phyloP scores from a whole-genome alignment of 2,888 invertebrate genomes.

The Lingula anatina region DNA sequence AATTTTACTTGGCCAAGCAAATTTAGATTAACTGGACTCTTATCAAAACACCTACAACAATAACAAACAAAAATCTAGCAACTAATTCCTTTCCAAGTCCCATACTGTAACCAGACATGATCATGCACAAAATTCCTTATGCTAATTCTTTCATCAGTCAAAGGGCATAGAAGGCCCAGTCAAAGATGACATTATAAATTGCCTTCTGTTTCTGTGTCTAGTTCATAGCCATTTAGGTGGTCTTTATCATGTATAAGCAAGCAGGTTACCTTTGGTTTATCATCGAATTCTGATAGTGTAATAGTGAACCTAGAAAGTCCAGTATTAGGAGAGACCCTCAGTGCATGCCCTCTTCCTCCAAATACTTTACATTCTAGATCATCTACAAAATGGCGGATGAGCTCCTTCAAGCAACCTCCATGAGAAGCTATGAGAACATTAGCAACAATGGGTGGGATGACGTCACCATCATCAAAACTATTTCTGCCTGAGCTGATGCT shows the following conservation, averaged over 20 bases:
- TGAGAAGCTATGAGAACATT: conserved; percentile 49
- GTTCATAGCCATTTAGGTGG: conserved; percentile 31
- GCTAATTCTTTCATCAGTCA: too few species aligned
- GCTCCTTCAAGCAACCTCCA: conserved; percentile 47
- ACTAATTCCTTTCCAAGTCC: too few species aligned
- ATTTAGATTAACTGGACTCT: too few species aligned
- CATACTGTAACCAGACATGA: too few species aligned
- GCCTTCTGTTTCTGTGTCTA: too few species aligned
- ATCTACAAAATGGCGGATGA: conserved; percentile 43
- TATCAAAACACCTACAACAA: too few species aligned
- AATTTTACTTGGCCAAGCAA: too few species aligned
- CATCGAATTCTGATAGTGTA: conserved; percentile 22
- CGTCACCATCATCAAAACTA: conserved; percentile 36
- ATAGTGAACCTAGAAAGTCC: conserved; percentile 48
- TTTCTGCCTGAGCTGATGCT: conserved; percentile 43
- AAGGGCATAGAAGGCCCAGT: too few species aligned
- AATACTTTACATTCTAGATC: conserved; percentile 34
- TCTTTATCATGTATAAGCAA: conserved; percentile 45
- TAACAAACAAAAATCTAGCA: too few species aligned
- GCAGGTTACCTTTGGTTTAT: conserved; percentile 37
- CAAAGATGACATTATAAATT: too few species aligned
- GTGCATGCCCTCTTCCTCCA: conserved; percentile 36
- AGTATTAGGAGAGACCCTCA: conserved; percentile 48
- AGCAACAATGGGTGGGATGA: conserved; percentile 23
- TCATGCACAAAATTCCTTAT: too few species aligned